Conservation (phyloP, 2,888 invertebrate species). For the Ormyrus labotus region DNA sequence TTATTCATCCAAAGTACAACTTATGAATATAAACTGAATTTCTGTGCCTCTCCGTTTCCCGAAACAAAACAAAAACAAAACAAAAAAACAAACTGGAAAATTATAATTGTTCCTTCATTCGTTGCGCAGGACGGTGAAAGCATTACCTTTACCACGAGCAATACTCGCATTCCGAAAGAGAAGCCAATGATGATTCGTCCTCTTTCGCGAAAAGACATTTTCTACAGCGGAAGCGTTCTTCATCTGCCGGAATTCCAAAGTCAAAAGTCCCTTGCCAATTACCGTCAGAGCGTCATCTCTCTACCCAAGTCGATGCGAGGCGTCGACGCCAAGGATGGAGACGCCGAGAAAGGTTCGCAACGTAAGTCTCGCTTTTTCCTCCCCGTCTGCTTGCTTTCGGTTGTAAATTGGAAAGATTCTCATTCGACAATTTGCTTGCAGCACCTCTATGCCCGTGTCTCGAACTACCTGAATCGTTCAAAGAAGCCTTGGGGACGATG, state of each 20-base stretch:
- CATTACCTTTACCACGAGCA: constrained; percentile 80
- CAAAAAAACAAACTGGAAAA: too few relatives aligned
- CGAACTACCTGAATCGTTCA: constrained; percentile 87
- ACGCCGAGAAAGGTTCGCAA: constrained; percentile 81
- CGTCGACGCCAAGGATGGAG: constrained; percentile 80
- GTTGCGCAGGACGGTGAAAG: constrained; percentile 81
- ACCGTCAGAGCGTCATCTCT: constrained; percentile 93
- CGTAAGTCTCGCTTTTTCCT: constrained; percentile 77
- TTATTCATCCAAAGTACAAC: background rate
- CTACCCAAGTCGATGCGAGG: constrained; percentile 83
- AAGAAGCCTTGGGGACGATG: constrained; percentile 91
- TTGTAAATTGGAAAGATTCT: background rate
- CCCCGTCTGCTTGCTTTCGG: too few relatives aligned
- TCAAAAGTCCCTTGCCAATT: constrained; percentile 92
- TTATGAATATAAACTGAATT: too few relatives aligned
- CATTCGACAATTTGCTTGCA: constrained; percentile 70
- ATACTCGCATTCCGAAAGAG: constrained; percentile 76
- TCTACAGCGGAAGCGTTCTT: constrained; percentile 96
- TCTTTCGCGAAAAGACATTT: constrained; percentile 96
- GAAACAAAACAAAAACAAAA: too few relatives aligned
- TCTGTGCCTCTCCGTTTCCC: too few relatives aligned
- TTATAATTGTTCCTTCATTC: too few relatives aligned
- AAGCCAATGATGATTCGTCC: constrained; percentile 88
- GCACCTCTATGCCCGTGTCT: constrained; percentile 89
- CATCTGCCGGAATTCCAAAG: constrained; percentile 96